These are phyloP conservation scores for Chaenogobius annularis DNA, from an alignment of 2,113 vertebrate species.

Conservation along the genomic window DNA sequence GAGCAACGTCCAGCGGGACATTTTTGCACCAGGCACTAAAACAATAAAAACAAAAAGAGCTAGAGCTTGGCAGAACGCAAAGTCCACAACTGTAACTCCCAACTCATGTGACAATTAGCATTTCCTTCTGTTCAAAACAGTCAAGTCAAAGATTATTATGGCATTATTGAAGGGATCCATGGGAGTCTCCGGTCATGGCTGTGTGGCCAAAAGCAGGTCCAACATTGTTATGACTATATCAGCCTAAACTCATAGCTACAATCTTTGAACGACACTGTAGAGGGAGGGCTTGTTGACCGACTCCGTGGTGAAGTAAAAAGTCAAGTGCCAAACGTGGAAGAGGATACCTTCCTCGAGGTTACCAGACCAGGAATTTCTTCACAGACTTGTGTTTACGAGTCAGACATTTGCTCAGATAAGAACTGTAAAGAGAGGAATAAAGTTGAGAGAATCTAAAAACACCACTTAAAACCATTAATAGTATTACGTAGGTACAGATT, in stretches of 20 bases:
- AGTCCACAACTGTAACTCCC: constrained; percentile 12
- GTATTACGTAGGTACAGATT: background rate
- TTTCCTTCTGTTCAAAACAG: constrained; percentile 41
- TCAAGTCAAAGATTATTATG: constrained; percentile 42
- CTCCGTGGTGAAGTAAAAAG: background rate
- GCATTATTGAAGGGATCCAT: constrained; percentile 23
- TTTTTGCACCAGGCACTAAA: constrained; percentile 63
- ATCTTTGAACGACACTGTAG: constrained; percentile 3
- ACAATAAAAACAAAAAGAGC: constrained; percentile 13
- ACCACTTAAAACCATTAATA: background rate
- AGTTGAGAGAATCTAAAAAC: background rate
- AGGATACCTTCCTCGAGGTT: constrained; percentile 45
- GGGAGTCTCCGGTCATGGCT: constrained; percentile 26
- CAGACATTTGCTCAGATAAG: constrained; percentile 33
- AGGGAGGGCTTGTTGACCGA: constrained; percentile 15
- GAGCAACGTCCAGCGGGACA: constrained; percentile 44
- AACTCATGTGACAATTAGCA: constrained; percentile 25
- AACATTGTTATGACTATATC: constrained; percentile 29
- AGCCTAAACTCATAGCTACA: background rate
- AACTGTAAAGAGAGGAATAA: constrained; percentile 36
- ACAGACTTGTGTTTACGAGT: constrained; percentile 36
- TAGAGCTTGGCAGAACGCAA: background rate
- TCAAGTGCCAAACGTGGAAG: constrained; percentile 30
- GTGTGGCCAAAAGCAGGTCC: constrained; percentile 15
- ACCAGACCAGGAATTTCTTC: constrained; percentile 38